Evolutionary conservation across 2,888 invertebrate species (phyloP).

Genomic region (Phania funesta): DNA sequence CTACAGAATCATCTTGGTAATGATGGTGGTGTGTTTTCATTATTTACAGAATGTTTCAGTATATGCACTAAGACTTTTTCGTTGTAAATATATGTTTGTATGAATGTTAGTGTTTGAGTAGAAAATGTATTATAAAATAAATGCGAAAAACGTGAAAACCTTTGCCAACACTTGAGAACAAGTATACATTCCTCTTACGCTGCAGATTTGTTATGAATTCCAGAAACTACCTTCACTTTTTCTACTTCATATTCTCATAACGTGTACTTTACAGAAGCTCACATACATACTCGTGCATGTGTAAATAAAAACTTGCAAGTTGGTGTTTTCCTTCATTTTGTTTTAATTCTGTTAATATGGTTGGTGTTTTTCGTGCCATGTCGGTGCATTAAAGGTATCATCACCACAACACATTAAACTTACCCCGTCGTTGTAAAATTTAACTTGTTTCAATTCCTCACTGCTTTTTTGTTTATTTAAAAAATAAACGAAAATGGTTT

Average conservation of each 20-base stretch:
- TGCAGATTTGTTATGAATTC: slow-evolving; percentile 48
- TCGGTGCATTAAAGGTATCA: slow-evolving; percentile 64
- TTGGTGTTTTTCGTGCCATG: slow-evolving; percentile 57
- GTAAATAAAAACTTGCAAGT: slow-evolving; percentile 7
- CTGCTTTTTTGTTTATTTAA: not conserved
- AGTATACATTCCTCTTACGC: slow-evolving; percentile 19
- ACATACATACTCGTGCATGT: not conserved
- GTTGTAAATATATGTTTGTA: not conserved
- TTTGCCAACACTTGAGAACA: slow-evolving; percentile 33
- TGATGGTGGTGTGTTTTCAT: slow-evolving; percentile 22
- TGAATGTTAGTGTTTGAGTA: not conserved
- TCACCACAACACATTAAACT: slow-evolving; percentile 52
- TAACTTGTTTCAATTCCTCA: slow-evolving; percentile 6
- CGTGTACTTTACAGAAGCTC: slow-evolving; percentile 5
- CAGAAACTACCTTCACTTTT: slow-evolving; percentile 49
- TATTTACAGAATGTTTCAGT: slow-evolving; percentile 31
- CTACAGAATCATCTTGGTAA: slow-evolving; percentile 36
- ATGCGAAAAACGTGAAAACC: slow-evolving; percentile 66
- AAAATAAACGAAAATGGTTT: slow-evolving; percentile 49
- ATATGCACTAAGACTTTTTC: slow-evolving; percentile 1
- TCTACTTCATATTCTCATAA: slow-evolving; percentile 1
- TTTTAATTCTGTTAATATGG: slow-evolving; percentile 1
- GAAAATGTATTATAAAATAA: slow-evolving; percentile 59
- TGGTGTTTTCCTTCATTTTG: slow-evolving; percentile 4
- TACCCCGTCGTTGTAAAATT: slow-evolving; percentile 49